phyloP scores from a whole-genome alignment of 1,140 invertebrate species.

The Sycophaga agraensis region DNA sequence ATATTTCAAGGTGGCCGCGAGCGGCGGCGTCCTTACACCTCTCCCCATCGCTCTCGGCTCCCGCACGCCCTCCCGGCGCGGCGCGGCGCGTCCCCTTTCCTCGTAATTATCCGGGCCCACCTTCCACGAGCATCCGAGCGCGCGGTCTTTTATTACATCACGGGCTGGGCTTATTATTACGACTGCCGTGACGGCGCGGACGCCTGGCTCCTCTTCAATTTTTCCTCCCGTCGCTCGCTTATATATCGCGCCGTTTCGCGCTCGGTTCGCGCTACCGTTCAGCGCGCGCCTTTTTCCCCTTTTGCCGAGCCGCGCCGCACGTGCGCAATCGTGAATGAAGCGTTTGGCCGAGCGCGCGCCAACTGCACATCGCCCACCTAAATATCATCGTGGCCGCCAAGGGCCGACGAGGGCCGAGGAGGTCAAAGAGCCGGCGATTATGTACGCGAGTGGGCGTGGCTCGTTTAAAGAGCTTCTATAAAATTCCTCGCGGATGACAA shows the following conservation, averaged over 20 bases:
- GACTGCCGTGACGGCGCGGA: slow-evolving; percentile 3
- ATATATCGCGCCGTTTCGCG: not conserved
- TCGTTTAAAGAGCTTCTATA: slow-evolving; percentile 7
- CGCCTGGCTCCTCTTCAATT: slow-evolving; percentile 17
- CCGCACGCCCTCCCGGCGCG: not conserved
- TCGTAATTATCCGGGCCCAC: slow-evolving; percentile 12
- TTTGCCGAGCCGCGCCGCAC: not conserved
- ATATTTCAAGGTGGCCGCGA: no score
- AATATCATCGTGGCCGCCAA: not conserved
- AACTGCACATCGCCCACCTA: not conserved
- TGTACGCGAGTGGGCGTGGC: not conserved
- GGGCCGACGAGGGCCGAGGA: no score
- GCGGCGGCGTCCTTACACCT: no score
- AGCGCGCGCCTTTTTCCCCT: not conserved
- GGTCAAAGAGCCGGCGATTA: slow-evolving; percentile 1
- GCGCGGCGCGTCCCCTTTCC: not conserved
- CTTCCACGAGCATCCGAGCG: slow-evolving; percentile 1
- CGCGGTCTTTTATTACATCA: slow-evolving; percentile 26
- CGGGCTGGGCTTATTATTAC: slow-evolving; percentile 25
- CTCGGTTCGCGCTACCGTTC: not conserved
- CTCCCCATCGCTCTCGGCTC: not conserved
- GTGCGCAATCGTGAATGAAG: not conserved
- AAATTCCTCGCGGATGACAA: not conserved
- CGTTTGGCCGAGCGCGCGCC: not conserved
- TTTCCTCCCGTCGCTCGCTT: not conserved